phyloP scores from a whole-genome alignment of 1,140 invertebrate genomes.

The Phymastichus coffea region DNA sequence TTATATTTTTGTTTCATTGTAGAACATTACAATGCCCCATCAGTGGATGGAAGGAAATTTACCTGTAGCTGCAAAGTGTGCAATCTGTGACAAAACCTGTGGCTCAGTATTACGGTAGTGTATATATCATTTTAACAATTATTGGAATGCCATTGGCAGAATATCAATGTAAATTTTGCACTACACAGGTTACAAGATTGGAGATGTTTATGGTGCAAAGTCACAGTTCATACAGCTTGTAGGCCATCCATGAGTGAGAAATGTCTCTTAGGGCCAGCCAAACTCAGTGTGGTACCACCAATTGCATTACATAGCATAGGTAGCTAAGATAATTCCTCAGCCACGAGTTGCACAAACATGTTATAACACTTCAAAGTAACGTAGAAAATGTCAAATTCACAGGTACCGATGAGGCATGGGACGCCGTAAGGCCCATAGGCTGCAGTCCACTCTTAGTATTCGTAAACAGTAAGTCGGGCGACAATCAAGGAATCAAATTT shows the following conservation, averaged over 20 bases:
- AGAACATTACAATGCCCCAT: constrained; percentile 93
- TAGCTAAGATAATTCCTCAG: constrained; percentile 40
- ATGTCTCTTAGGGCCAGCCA: constrained; percentile 83
- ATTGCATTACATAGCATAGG: constrained; percentile 88
- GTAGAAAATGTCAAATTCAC: constrained; percentile 6
- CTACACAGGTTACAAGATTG: constrained; percentile 83
- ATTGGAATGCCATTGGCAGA: too few species aligned
- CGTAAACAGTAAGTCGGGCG: constrained; percentile 96
- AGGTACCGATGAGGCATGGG: constrained; percentile 84
- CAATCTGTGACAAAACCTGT: constrained; percentile 94
- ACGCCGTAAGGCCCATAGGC: constrained; percentile 75
- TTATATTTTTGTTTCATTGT: constrained; percentile 43
- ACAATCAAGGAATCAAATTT: constrained; percentile 97
- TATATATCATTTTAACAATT: constrained; percentile 12
- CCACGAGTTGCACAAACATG: too few species aligned
- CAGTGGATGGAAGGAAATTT: constrained; percentile 98
- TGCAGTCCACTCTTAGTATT: constrained; percentile 91
- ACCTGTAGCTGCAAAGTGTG: constrained; percentile 90
- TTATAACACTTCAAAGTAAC: background rate
- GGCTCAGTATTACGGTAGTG: constrained; percentile 88
- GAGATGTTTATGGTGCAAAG: constrained; percentile 93
- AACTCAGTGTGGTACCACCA: constrained; percentile 90
- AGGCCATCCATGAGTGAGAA: constrained; percentile 69
- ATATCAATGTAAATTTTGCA: too few species aligned
- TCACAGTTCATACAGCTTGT: constrained; percentile 89